Percentiles rank a stretch among this genome's conserved stretches.
phyloP scores from a whole-genome alignment of 2,888 invertebrate genomes.

The Aspidiotus rigidus region DNA sequence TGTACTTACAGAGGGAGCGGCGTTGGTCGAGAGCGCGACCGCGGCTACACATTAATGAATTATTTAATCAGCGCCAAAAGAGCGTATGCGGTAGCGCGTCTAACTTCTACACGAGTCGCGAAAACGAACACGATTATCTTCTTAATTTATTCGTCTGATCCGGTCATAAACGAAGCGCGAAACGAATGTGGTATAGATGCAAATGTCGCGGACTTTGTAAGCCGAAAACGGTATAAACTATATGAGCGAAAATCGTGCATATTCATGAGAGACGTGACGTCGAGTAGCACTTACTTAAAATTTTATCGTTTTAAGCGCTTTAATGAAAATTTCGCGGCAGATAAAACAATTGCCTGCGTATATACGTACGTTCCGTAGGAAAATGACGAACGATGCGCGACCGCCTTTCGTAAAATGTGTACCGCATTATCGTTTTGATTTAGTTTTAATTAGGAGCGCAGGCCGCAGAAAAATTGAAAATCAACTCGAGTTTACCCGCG shows the following conservation, averaged over 20 bases:
- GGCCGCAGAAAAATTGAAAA: too few species aligned
- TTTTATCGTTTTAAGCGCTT: slow-evolving; percentile 31
- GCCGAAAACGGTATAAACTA: slow-evolving; percentile 7
- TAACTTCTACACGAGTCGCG: slow-evolving; percentile 17
- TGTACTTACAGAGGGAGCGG: too few species aligned
- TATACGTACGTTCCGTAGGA: neutral
- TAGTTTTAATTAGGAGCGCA: too few species aligned
- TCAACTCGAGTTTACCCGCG: too few species aligned
- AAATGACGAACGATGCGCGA: too few species aligned
- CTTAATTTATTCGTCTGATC: slow-evolving; percentile 26
- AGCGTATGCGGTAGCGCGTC: too few species aligned
- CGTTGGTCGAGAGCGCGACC: too few species aligned
- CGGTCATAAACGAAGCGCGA: slow-evolving; percentile 13
- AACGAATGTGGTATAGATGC: neutral
- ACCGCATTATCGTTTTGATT: too few species aligned
- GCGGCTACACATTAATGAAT: slow-evolving; percentile 13
- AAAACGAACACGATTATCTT: slow-evolving; percentile 27
- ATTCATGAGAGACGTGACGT: slow-evolving; percentile 22
- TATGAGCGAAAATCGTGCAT: slow-evolving; percentile 16
- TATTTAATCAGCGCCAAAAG: slow-evolving; percentile 26
- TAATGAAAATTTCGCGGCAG: slow-evolving; percentile 31
- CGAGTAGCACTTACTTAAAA: slow-evolving; percentile 33
- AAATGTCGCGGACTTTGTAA: slow-evolving; percentile 21
- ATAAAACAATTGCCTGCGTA: slow-evolving; percentile 30
- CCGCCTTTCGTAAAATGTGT: too few species aligned